Evolutionary conservation across 2,888 invertebrate species (phyloP), one percentile per base, ranked within the genome.

Genomic region (Hypena proboscidalis): DNA sequence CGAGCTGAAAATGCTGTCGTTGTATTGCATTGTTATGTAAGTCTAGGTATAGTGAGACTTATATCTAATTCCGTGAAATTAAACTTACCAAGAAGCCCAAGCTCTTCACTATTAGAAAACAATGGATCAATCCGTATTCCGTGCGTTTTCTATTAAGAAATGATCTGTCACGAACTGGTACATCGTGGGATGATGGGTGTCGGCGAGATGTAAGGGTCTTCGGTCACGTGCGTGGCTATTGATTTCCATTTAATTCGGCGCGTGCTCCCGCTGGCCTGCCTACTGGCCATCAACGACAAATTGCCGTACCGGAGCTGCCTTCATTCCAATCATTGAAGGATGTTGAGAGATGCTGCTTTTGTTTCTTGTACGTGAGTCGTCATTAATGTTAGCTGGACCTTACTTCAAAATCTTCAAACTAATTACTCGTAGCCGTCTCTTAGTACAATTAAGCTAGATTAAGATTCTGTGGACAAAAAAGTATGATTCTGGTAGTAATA

Each of bases 171-270:
- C 61, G 62, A 62, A 60, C 31, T 47, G 23, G 34, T 34, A 34
- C 38, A 45, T 45, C 39, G 44, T 45, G 58, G 39, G 59, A 62
- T 64, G 52, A 46, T 52, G 39, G 51, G 50, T 43, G 77, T 69
- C 75, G 77, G 77, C 64, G 67, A 76, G 77, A 76, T 76, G 74
- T 70, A 70, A 79, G 75, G 78, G 76, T 70, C 76, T 68, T 63
- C 68, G 76, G 84, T 86, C 89, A 89, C 89, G 89, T 88, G 61
- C 80, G 58, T 80, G 73, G 72, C 80, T 85, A 90, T 90, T 88
- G 90, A 89, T 90, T 90, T 85, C 83, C 87, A 86, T 90, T 90
- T 90, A 90, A 88, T 85, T 80, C 80, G 81, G 84, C 80, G 84
- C 90, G 89, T 90, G 90, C 84, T 84, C 68, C 70, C 62, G 57